A percentile compares a stretch with the other conserved stretches of the same genome.
Conservation (phyloP, 2,888 invertebrate species). For the Nomada goodeniana region DNA sequence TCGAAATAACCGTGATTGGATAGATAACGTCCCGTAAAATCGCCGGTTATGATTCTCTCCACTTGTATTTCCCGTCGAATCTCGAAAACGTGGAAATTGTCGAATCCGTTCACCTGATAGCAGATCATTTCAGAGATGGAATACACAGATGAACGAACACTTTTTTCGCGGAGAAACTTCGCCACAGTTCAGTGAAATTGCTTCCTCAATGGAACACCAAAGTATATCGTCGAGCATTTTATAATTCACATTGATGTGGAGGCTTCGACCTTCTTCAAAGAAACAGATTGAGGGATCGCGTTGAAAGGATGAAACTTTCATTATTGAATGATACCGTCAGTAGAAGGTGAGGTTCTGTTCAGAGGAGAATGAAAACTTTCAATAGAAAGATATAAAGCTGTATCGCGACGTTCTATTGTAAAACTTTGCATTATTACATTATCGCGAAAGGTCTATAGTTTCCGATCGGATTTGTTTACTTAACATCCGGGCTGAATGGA, state of each 20-base stretch:
- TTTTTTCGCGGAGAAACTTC: conserved; percentile 12
- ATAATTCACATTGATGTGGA: neutral
- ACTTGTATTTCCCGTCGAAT: neutral
- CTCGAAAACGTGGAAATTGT: conserved; percentile 7
- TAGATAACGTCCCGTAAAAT: conserved; percentile 6
- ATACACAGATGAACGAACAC: conserved; percentile 2
- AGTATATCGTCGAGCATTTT: conserved; percentile 4
- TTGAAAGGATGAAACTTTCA: no score
- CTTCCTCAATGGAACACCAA: conserved; percentile 7
- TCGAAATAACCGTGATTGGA: neutral
- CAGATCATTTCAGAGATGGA: conserved; percentile 2
- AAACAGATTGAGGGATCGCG: no score
- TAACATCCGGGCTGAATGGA: neutral
- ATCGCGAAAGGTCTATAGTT: no score
- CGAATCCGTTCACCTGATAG: neutral
- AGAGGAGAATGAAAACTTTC: no score
- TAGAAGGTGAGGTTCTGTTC: no score
- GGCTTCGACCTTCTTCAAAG: neutral
- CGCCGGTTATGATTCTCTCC: no score
- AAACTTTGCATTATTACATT: no score
- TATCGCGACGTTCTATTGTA: no score
- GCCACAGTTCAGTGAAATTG: conserved; percentile 7
- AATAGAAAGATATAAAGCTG: no score
- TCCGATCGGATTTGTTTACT: no score
- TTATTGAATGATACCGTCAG: no score